These are phyloP conservation scores for Echiichthys vipera DNA, from an alignment of 2,797 vertebrate genomes.

Conservation along the genomic window DNA sequence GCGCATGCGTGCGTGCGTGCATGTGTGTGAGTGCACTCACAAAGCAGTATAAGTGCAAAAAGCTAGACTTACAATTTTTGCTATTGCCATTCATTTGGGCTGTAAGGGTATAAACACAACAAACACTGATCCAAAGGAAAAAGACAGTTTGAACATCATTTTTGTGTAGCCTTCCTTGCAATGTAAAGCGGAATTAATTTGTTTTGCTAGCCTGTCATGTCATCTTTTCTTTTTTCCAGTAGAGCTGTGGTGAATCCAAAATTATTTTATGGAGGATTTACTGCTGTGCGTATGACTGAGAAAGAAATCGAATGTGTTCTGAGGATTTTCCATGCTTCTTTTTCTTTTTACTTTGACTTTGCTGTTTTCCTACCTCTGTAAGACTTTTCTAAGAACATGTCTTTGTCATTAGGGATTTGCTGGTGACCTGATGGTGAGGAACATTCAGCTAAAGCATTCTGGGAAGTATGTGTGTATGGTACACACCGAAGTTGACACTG, in stretches of 20 bases:
- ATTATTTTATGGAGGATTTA: slow-evolving; percentile 36
- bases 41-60: background rate
- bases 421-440: slow-evolving; percentile 93
- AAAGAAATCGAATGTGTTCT: slow-evolving; percentile 7
- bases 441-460: slow-evolving; percentile 90
- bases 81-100: slow-evolving; percentile 34
- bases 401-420: slow-evolving; percentile 84
- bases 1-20: background rate
- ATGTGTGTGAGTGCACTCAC: background rate
- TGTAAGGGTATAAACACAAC: slow-evolving; percentile 27
- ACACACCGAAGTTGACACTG: slow-evolving; percentile 87
- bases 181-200: slow-evolving; percentile 49
- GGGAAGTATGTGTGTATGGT: slow-evolving; percentile 90
- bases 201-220: slow-evolving; percentile 24
- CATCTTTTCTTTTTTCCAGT: background rate
- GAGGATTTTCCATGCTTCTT: slow-evolving; percentile 20
- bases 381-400: slow-evolving; percentile 10
- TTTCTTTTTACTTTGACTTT: slow-evolving; percentile 3
- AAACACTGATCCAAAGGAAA: slow-evolving; percentile 24
- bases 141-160: slow-evolving; percentile 30
- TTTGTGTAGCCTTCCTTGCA: slow-evolving; percentile 20
- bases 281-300: slow-evolving; percentile 10
- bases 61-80: slow-evolving; percentile 17
- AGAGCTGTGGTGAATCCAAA: slow-evolving; percentile 24
- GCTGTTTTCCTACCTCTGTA: background rate